phyloP scores from a whole-genome alignment of 2,113 vertebrate species.

The Ceyx margarethae region DNA sequence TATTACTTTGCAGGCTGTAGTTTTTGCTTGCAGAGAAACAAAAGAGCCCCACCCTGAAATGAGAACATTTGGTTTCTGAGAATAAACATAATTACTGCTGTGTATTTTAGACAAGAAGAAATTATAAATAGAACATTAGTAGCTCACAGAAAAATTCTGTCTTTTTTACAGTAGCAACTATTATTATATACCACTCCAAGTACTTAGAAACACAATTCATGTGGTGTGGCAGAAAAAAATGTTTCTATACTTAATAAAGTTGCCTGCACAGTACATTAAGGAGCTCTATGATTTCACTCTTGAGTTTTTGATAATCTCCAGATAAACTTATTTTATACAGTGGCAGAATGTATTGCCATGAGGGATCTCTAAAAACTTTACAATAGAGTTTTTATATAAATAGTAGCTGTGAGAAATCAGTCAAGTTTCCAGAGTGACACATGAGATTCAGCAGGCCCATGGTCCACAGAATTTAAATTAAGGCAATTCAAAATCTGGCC shows the following conservation, averaged over 20 bases:
- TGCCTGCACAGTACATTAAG: neutral
- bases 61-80: constrained; percentile 1
- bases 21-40: neutral
- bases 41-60: constrained; percentile 6
- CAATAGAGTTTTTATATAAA: constrained; percentile 34
- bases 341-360: neutral
- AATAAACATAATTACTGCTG: neutral
- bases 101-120: neutral
- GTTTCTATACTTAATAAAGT: neutral
- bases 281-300: neutral
- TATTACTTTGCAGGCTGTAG: neutral
- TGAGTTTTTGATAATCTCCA: constrained; percentile 7
- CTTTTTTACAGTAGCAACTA: neutral
- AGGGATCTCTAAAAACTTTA: constrained; percentile 30
- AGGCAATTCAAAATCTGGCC: constrained; percentile 8
- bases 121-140: constrained; percentile 29
- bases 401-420: constrained; percentile 30
- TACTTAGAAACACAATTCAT: neutral
- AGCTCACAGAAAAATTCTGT: neutral
- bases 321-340: constrained; percentile 33
- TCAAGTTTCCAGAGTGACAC: constrained; percentile 12
- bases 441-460: constrained; percentile 8
- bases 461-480: constrained; percentile 53
- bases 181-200: neutral
- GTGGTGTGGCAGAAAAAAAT: neutral